Percentiles rank a stretch among this genome's conserved stretches.
Conservation (phyloP, 2,888 invertebrate species). For the Geophilus truncorum region DNA sequence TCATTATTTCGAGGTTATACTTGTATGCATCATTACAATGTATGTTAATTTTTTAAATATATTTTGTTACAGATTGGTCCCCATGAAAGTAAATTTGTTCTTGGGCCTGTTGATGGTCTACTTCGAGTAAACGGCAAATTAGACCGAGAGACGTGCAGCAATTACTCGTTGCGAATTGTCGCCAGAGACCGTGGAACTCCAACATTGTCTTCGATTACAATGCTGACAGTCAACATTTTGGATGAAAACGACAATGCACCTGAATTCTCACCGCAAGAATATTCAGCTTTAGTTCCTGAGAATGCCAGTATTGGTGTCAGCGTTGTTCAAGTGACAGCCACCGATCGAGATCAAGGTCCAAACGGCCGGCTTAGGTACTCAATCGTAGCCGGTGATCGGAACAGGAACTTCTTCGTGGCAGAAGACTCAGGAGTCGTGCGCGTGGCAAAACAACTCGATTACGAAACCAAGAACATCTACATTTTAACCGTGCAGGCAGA, state of each 20-base stretch:
- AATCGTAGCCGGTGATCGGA: slow-evolving; percentile 80
- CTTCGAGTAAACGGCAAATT: slow-evolving; percentile 76
- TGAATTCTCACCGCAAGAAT: slow-evolving; percentile 74
- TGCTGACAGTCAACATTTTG: slow-evolving; percentile 66
- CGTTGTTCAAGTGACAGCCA: slow-evolving; percentile 60
- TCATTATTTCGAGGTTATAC: too few species aligned
- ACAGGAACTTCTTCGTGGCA: slow-evolving; percentile 83
- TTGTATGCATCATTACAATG: too few species aligned
- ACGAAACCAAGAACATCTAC: slow-evolving; percentile 81
- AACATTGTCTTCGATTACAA: slow-evolving; percentile 63
- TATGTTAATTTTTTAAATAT: not conserved
- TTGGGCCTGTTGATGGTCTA: slow-evolving; percentile 82
- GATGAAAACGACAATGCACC: slow-evolving; percentile 90
- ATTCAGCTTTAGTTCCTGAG: slow-evolving; percentile 83
- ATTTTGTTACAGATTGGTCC: not conserved
- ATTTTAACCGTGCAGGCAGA: slow-evolving; percentile 77
- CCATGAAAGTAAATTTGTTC: slow-evolving; percentile 56
- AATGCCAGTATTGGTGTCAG: slow-evolving; percentile 90
- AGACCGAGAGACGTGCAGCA: slow-evolving; percentile 73
- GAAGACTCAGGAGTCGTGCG: slow-evolving; percentile 87
- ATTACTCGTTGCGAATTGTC: slow-evolving; percentile 68
- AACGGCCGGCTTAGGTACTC: slow-evolving; percentile 91
- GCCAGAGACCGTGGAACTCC: slow-evolving; percentile 86
- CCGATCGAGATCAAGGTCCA: slow-evolving; percentile 64
- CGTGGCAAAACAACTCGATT: slow-evolving; percentile 88